Base-by-base conservation (phyloP, 2,797 vertebrate genomes). In the Yasuhikotakia modesta region DNA sequence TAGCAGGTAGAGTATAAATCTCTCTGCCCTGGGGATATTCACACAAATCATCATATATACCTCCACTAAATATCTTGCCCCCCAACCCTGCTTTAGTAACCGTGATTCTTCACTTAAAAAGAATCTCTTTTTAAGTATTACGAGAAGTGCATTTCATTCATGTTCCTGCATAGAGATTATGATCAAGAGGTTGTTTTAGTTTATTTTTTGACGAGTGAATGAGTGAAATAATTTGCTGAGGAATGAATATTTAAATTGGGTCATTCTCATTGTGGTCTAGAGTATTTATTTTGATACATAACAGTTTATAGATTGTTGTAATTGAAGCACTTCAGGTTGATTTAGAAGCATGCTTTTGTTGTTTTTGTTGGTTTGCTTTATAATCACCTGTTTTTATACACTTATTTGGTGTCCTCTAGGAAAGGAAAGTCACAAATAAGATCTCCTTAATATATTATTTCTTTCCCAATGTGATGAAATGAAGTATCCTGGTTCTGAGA, bases 1-100 rank as follows among this genome's bases (percentile, higher is more conserved):
- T 95, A 81, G 90, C 96, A 99, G 97, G 97, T 99, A 98, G 92
- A 94, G 95, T 97, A 92, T 91, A 79, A 82, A 76, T 83, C 90
- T 89, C 87, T 90, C 82, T 90, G 43, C 74, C 79, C 63, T 19
- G 57, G 71, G 73, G 70, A 80, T 30, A 50, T 75, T 32, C 68
- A 55, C 64, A 73, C 43, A 82, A 81, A 77, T 72, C 79, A 46
- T 82, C 68, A 50, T 76, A 79, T 70, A 73, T 64, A 45, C 55
- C 64, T 81, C 21, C 55, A 79, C 73, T 70, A 73, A 81, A 81
- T 82, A 87, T 73, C 77, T 58, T 75, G 65, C 81, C 78, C 58
- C 70, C 67, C 73, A 35, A 66, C 68, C 72, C 74, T 80, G 65
- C 85, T 85, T 81, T 45, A 70, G 70, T 73, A 80, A 82, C 39